Evolutionary conservation across 2,797 vertebrate genomes (phyloP).

Genomic region (Sternarchorhynchus goeldii): DNA sequence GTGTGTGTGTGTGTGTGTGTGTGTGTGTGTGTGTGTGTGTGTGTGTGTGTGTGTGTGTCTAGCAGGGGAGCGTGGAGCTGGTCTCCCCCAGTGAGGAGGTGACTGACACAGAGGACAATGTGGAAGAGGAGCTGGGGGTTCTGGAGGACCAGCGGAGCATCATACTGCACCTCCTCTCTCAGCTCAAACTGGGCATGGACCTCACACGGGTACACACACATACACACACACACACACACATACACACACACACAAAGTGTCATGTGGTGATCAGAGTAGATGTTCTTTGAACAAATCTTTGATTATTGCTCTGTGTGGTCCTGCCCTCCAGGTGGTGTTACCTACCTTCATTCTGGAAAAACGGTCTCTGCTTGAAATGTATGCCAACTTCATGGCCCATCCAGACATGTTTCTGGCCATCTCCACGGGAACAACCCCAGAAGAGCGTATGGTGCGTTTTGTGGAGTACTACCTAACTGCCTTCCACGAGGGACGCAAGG

Average conservation of each 20-base stretch:
- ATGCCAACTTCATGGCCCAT: slow-evolving; percentile 95
- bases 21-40: slow-evolving; percentile 25
- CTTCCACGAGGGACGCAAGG: slow-evolving; percentile 93
- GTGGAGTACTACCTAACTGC: slow-evolving; percentile 95
- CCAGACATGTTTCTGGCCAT: slow-evolving; percentile 92
- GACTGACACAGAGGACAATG: slow-evolving; percentile 83
- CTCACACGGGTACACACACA: slow-evolving; percentile 75
- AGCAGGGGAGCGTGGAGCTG: slow-evolving; percentile 76
- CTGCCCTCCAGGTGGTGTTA: slow-evolving; percentile 82
- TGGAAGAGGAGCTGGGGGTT: slow-evolving; percentile 78
- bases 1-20: slow-evolving; percentile 10
- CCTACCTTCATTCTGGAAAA: slow-evolving; percentile 96
- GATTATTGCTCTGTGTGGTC: background rate
- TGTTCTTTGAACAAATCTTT: background rate
- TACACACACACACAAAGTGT: background rate
- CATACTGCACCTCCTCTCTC: slow-evolving; percentile 85
- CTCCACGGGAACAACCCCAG: slow-evolving; percentile 81
- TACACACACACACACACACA: slow-evolving; percentile 17
- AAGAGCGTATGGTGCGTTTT: slow-evolving; percentile 90
- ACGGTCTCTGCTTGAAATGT: slow-evolving; percentile 96
- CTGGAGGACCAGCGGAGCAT: slow-evolving; percentile 83
- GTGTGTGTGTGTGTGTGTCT: slow-evolving; percentile 28
- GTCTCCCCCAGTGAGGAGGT: slow-evolving; percentile 84
- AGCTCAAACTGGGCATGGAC: slow-evolving; percentile 87
- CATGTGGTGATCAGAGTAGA: too few relatives aligned